Evolutionary conservation across 2,113 vertebrate genomes (phyloP).

Genomic region (Nymphicus hollandicus): DNA sequence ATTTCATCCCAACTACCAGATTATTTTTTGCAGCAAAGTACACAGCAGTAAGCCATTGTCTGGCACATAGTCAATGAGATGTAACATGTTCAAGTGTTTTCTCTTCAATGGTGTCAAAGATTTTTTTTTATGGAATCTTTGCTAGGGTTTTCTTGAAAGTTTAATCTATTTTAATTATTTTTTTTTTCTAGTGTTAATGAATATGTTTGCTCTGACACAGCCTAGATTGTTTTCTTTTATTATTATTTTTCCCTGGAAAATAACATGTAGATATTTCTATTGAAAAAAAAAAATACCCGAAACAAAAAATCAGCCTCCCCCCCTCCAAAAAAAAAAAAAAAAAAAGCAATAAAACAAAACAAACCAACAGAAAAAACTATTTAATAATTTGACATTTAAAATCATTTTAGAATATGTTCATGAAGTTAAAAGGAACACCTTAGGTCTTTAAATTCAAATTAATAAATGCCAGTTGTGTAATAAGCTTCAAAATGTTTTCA

Average conservation of each 20-base stretch:
- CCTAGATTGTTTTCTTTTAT: too few species aligned
- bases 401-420: neutral
- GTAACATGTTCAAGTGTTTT: neutral
- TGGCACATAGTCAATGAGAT: neutral
- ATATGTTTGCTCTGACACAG: neutral
- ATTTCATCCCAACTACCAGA: neutral
- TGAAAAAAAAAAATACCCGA: neutral
- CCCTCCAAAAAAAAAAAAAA: too few species aligned
- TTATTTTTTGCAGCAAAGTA: neutral
- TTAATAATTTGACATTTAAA: neutral
- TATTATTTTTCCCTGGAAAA: neutral
- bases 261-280: neutral
- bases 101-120: rapidly evolving
- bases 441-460: neutral
- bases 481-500: neutral
- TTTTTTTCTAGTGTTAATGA: neutral
- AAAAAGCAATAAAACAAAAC: too few species aligned
- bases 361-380: neutral
- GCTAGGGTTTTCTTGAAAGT: neutral
- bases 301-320: neutral
- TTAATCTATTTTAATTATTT: rapidly evolving
- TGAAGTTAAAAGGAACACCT: neutral
- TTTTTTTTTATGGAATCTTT: neutral
- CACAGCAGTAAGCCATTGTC: neutral
- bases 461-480: neutral